Evolutionary conservation across 92 coral and sea anemone species (phyloP).

Genomic region (Meandrina meandrites): DNA sequence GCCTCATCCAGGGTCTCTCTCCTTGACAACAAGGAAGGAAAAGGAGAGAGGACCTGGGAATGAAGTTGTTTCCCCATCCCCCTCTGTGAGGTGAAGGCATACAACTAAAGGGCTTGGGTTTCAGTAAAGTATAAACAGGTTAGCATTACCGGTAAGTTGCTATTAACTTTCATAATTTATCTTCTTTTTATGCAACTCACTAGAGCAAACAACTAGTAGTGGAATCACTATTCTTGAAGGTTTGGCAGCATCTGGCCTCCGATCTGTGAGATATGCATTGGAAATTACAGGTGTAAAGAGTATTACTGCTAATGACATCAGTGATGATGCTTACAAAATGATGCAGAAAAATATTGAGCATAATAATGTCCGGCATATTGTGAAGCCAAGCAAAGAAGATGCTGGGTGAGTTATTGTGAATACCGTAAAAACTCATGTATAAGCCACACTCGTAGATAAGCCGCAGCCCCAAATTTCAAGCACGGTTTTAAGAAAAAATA

Average conservation of each 20-base stretch:
- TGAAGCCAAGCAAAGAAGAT: slow-evolving; percentile 84
- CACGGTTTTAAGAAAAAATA: no score
- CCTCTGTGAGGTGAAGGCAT: no score
- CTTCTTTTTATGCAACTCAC: background rate
- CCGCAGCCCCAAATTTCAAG: no score
- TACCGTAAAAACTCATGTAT: background rate
- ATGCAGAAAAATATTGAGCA: slow-evolving; percentile 77
- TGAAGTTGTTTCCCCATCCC: no score
- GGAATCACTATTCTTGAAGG: slow-evolving; percentile 90
- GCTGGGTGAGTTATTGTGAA: slow-evolving; percentile 83
- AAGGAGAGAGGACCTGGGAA: no score
- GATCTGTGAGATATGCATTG: slow-evolving; percentile 93
- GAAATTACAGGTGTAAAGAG: slow-evolving; percentile 78
- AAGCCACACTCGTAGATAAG: no score
- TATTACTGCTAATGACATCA: slow-evolving; percentile 92
- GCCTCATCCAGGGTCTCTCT: no score
- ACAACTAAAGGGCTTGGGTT: background rate
- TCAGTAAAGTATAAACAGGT: background rate
- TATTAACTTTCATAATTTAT: background rate
- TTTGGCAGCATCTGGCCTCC: slow-evolving; percentile 96
- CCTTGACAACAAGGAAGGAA: no score
- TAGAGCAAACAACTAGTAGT: background rate
- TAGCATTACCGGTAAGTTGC: no score
- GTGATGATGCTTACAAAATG: slow-evolving; percentile 88
- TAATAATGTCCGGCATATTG: slow-evolving; percentile 79